Percentiles rank a stretch among this genome's conserved stretches.
phyloP scores from a whole-genome alignment of 2,888 invertebrate species.

The Monochamus alternatus region DNA sequence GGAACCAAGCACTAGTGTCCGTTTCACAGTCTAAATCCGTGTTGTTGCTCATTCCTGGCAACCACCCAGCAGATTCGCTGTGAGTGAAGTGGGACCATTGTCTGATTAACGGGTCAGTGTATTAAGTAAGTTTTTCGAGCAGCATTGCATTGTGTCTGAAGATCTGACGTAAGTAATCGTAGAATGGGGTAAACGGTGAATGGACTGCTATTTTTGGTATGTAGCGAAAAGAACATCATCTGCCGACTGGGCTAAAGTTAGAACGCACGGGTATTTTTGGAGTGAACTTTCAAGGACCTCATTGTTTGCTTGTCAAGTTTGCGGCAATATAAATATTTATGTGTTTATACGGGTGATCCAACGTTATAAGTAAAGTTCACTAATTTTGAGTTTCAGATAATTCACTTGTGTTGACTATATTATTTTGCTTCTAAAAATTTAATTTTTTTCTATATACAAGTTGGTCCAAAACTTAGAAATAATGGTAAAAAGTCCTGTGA shows the following conservation, averaged over 20 bases:
- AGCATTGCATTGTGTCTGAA: slow-evolving; percentile 15
- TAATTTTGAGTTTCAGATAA: too few relatives aligned
- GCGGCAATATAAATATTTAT: slow-evolving; percentile 7
- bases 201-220: slow-evolving; percentile 26
- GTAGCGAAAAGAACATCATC: slow-evolving; percentile 19
- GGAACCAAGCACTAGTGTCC: slow-evolving; percentile 22
- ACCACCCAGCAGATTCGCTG: slow-evolving; percentile 39
- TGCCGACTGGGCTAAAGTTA: slow-evolving; percentile 1
- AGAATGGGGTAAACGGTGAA: slow-evolving; percentile 25
- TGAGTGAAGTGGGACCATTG: slow-evolving; percentile 42
- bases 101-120: slow-evolving; percentile 38
- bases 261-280: slow-evolving; percentile 11
- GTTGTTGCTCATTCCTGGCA: slow-evolving; percentile 38
- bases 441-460: too few relatives aligned
- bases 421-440: too few relatives aligned
- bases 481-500: too few relatives aligned
- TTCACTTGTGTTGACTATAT: too few relatives aligned
- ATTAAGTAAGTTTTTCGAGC: slow-evolving; percentile 19
- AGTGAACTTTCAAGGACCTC: slow-evolving; percentile 6
- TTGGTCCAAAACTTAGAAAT: too few relatives aligned
- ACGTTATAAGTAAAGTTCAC: background rate
- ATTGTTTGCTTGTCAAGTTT: slow-evolving; percentile 10
- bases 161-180: slow-evolving; percentile 32
- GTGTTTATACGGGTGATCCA: background rate
- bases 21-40: slow-evolving; percentile 48